Percentiles rank a stretch among this genome's conserved stretches.
Conservation (phyloP, 2,797 vertebrate genomes). For the Microchirus variegatus region DNA sequence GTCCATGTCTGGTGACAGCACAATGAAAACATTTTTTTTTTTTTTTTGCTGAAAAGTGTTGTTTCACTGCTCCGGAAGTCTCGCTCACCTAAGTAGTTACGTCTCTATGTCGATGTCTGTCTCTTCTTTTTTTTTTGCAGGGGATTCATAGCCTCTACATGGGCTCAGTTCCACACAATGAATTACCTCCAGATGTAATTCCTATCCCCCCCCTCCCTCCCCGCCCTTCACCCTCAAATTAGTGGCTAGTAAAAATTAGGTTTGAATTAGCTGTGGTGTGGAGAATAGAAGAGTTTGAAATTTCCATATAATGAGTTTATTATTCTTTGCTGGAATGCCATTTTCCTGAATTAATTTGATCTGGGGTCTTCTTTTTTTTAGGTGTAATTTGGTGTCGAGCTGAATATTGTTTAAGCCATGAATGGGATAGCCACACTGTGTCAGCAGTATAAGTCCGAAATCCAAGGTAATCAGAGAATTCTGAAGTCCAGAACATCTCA, state of each 20-base stretch:
- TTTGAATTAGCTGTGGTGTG: constrained; percentile 80
- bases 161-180: constrained; percentile 77
- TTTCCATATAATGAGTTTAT: constrained; percentile 86
- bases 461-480: constrained; percentile 52
- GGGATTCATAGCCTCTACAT: constrained; percentile 62
- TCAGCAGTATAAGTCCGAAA: constrained; percentile 60
- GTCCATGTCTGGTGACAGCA: constrained; percentile 71
- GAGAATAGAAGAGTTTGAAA: constrained; percentile 78
- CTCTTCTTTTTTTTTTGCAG: constrained; percentile 18
- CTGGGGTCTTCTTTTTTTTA: constrained; percentile 54
- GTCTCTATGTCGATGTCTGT: constrained; percentile 64
- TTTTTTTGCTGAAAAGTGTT: constrained; percentile 50
- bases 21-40: constrained; percentile 74
- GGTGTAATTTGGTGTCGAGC: constrained; percentile 76
- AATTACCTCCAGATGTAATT: constrained; percentile 87
- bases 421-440: constrained; percentile 63
- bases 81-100: constrained; percentile 69
- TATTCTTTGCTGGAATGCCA: constrained; percentile 80
- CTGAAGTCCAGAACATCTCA: constrained; percentile 30
- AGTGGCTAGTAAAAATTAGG: constrained; percentile 85
- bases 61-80: constrained; percentile 73
- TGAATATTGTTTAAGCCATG: constrained; percentile 74
- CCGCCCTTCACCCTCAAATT: constrained; percentile 77
- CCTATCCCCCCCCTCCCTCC: constrained; percentile 69
- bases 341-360: constrained; percentile 76